These are phyloP conservation scores for Phthorimaea operculella DNA, from an alignment of 1,140 invertebrate genomes.

Conservation along the genomic window DNA sequence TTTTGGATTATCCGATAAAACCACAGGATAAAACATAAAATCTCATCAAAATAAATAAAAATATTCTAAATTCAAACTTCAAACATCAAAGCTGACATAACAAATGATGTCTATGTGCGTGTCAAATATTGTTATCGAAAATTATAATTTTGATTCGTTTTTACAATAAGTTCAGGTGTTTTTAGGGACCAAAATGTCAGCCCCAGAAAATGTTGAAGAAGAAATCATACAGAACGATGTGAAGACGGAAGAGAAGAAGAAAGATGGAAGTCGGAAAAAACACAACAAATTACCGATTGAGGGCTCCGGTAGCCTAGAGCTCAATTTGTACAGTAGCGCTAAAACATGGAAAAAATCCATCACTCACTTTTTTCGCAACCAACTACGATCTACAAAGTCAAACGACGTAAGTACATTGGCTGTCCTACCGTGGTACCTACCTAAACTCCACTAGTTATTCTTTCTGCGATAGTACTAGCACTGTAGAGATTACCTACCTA, in stretches of 20 bases:
- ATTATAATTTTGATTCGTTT: constrained; percentile 4
- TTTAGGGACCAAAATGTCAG: not conserved
- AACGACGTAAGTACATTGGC: constrained; percentile 42
- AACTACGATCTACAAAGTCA: constrained; percentile 51
- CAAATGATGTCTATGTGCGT: too few species aligned
- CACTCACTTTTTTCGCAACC: constrained; percentile 54
- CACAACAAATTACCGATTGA: constrained; percentile 37
- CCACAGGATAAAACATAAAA: too few species aligned
- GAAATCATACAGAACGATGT: constrained; percentile 30
- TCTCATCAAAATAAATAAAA: too few species aligned
- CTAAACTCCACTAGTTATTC: not conserved
- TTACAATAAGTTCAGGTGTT: constrained; percentile 7
- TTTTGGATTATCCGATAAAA: too few species aligned
- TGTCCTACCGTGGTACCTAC: not conserved
- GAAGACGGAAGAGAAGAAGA: constrained; percentile 25
- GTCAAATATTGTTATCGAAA: too few species aligned
- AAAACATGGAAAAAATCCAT: constrained; percentile 59
- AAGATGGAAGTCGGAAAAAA: constrained; percentile 31
- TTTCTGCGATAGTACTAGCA: not conserved
- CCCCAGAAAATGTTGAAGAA: constrained; percentile 32
- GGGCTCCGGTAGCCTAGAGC: constrained; percentile 36
- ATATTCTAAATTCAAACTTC: too few species aligned
- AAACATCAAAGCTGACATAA: too few species aligned
- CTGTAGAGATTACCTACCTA: not conserved
- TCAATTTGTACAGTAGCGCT: constrained; percentile 47